Evolutionary conservation across 2,113 vertebrate species (phyloP).

Genomic region (Corythornis cristatus): DNA sequence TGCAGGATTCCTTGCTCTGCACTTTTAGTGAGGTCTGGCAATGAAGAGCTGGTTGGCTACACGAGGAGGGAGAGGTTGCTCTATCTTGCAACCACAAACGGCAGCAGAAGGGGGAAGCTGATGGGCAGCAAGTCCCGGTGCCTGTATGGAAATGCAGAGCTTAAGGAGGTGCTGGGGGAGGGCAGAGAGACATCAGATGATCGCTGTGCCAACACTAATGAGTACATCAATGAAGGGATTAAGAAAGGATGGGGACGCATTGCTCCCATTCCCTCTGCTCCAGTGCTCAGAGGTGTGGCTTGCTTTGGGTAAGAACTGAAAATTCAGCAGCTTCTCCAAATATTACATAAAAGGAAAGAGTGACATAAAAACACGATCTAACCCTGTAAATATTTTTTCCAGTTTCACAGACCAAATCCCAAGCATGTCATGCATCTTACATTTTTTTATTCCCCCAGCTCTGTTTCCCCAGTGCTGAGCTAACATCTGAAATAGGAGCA

Average conservation of each 20-base stretch:
- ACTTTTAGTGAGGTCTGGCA: neutral
- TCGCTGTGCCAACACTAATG: neutral
- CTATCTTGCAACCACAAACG: neutral
- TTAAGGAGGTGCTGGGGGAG: neutral
- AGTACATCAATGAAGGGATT: conserved; percentile 19
- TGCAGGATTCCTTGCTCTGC: neutral
- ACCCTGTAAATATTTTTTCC: conserved; percentile 58
- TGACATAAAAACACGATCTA: conserved; percentile 28
- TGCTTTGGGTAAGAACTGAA: conserved; percentile 8
- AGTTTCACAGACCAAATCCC: conserved; percentile 56
- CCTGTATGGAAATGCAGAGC: neutral
- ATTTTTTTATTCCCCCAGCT: conserved; percentile 38
- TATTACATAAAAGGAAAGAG: conserved; percentile 66
- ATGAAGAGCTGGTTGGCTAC: conserved; percentile 15
- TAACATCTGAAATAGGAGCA: conserved; percentile 37
- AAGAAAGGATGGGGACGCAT: neutral
- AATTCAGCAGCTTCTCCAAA: conserved; percentile 45
- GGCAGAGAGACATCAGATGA: neutral
- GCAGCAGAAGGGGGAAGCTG: neutral
- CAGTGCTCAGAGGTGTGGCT: conserved; percentile 46
- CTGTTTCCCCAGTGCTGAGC: conserved; percentile 12
- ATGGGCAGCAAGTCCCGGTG: neutral
- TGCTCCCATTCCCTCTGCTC: neutral
- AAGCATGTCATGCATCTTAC: conserved; percentile 10
- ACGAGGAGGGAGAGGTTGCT: neutral